These are phyloP conservation scores for Hemibagrus guttatus DNA, from an alignment of 2,797 vertebrate genomes.

Conservation along the genomic window DNA sequence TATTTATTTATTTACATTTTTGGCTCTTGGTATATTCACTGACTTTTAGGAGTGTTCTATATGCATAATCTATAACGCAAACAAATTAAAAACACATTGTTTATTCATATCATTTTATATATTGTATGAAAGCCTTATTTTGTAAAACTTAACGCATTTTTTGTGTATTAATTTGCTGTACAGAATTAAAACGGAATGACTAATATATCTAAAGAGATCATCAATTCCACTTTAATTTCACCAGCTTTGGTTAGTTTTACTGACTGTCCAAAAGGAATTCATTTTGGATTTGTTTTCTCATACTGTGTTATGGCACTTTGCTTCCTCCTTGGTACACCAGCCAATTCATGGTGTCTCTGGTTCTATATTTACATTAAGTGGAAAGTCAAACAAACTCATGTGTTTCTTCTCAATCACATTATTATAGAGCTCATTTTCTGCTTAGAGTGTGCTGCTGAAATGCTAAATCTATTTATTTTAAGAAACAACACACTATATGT, in stretches of 20 bases:
- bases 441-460: background rate
- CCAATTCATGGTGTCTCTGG: conserved; percentile 12
- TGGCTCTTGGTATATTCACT: too few relatives aligned
- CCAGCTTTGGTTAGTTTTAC: background rate
- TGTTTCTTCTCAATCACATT: background rate
- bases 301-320: background rate
- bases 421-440: conserved; percentile 2
- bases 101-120: too few relatives aligned
- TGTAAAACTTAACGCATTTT: background rate
- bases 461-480: background rate
- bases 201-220: background rate
- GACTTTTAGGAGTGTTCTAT: too few relatives aligned
- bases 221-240: background rate
- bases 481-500: rapidly evolving
- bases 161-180: background rate
- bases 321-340: background rate
- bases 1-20: too few relatives aligned
- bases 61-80: too few relatives aligned
- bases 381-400: background rate
- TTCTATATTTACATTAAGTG: background rate
- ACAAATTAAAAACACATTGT: too few relatives aligned
- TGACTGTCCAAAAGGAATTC: background rate
- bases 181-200: background rate
- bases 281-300: background rate
- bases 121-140: background rate